Conservation (phyloP, 2,797 vertebrate species). For the Myiotriccus ornatus region DNA sequence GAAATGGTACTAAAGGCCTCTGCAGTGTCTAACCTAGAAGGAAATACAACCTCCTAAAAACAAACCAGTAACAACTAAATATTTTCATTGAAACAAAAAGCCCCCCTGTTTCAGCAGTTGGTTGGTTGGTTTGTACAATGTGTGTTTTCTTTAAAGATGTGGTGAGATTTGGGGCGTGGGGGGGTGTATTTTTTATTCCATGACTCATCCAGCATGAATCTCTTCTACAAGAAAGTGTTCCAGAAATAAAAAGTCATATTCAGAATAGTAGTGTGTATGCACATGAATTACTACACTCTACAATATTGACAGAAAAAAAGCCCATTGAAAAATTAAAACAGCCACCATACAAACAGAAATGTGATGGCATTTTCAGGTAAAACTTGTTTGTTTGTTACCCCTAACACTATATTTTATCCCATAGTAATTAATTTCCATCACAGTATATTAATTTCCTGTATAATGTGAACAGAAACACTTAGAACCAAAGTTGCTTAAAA, state of each 20-base stretch:
- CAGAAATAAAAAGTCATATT: conserved; percentile 68
- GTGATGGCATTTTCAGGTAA: background rate
- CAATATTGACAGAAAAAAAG: background rate
- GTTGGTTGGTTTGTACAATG: background rate
- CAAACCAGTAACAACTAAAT: conserved; percentile 28
- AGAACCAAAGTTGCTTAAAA: background rate
- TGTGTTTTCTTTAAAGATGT: conserved; percentile 34
- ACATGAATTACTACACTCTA: conserved; percentile 43
- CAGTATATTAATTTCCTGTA: background rate
- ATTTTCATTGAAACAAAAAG: conserved; percentile 14
- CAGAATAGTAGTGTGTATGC: conserved; percentile 39
- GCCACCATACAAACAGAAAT: background rate
- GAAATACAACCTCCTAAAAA: conserved; percentile 21
- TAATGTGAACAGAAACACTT: background rate
- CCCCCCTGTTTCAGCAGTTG: background rate
- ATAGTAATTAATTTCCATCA: background rate
- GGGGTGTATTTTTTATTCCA: conserved; percentile 19
- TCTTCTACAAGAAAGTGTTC: conserved; percentile 47
- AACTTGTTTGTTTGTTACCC: background rate
- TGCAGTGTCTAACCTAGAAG: background rate
- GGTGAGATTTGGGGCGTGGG: background rate
- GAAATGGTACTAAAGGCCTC: conserved; percentile 1
- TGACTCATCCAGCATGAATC: conserved; percentile 51
- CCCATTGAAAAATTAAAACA: background rate
- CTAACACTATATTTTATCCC: background rate